Evolutionary conservation across 2,797 vertebrate species (phyloP).

Genomic region (Cottoperca gobio): DNA sequence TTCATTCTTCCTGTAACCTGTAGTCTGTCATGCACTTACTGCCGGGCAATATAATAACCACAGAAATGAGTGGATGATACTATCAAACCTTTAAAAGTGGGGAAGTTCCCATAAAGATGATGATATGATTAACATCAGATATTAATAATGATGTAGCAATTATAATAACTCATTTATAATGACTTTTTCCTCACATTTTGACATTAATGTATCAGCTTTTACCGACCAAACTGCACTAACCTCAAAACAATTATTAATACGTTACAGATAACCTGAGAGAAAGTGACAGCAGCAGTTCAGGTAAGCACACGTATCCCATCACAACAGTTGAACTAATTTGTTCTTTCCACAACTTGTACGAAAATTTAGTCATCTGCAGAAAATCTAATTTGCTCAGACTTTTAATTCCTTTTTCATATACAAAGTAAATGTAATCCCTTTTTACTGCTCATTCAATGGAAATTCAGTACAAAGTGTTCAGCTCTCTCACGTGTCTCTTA

Average conservation of each 20-base stretch:
- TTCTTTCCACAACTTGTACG: not conserved
- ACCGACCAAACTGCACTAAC: not conserved
- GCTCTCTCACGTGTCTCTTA: not conserved
- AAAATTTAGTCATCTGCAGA: not conserved
- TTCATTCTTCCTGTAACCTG: not conserved
- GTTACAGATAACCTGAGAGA: conserved; percentile 72
- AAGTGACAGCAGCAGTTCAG: conserved; percentile 75
- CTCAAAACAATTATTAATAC: conserved; percentile 18
- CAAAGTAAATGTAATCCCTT: not conserved
- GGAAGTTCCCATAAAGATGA: not conserved
- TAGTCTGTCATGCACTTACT: not conserved
- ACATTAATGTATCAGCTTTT: not conserved
- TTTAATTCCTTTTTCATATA: not conserved
- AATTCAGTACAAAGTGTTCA: not conserved
- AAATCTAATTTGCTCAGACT: not conserved
- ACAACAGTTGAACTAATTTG: not conserved
- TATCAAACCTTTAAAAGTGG: conserved; percentile 2
- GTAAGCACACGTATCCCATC: conserved; percentile 43
- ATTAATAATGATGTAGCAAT: not conserved
- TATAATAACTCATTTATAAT: conserved; percentile 5
- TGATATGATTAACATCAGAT: not conserved
- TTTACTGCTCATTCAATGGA: not conserved
- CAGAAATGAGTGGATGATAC: not conserved
- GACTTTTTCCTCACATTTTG: not conserved
- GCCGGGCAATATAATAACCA: not conserved